These are phyloP conservation scores for Lepidochrysops patricia DNA, from an alignment of 2,888 invertebrate genomes.

Conservation along the genomic window DNA sequence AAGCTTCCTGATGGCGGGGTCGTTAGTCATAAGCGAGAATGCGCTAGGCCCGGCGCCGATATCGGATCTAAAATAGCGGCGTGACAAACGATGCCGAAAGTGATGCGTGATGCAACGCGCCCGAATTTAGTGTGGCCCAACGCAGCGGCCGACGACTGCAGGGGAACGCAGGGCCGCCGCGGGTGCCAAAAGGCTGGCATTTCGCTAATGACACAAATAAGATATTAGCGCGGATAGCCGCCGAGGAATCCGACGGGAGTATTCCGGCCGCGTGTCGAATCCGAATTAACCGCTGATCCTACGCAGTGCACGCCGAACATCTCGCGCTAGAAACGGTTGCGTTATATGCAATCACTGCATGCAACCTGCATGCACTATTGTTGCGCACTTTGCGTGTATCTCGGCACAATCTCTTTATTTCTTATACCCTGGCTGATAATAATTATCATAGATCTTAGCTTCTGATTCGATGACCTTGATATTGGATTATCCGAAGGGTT, in stretches of 20 bases:
- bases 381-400: background rate
- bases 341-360: background rate
- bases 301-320: constrained; percentile 14
- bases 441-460: background rate
- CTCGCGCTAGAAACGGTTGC: background rate
- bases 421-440: no score
- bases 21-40: constrained; percentile 48
- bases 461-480: background rate
- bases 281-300: constrained; percentile 43
- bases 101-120: constrained; percentile 70
- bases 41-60: constrained; percentile 65
- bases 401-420: background rate
- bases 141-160: constrained; percentile 54
- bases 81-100: constrained; percentile 73
- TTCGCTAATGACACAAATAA: constrained; percentile 73
- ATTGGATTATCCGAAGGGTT: background rate
- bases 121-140: constrained; percentile 62
- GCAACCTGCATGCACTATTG: background rate
- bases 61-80: constrained; percentile 70
- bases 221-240: constrained; percentile 67
- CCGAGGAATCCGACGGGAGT: constrained; percentile 43
- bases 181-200: constrained; percentile 70
- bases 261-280: constrained; percentile 53
- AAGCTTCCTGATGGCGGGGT: constrained; percentile 40
- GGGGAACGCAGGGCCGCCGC: constrained; percentile 44